Evolutionary conservation across 2,888 invertebrate genomes (phyloP).

Genomic region (Eumerus sabulonum): DNA sequence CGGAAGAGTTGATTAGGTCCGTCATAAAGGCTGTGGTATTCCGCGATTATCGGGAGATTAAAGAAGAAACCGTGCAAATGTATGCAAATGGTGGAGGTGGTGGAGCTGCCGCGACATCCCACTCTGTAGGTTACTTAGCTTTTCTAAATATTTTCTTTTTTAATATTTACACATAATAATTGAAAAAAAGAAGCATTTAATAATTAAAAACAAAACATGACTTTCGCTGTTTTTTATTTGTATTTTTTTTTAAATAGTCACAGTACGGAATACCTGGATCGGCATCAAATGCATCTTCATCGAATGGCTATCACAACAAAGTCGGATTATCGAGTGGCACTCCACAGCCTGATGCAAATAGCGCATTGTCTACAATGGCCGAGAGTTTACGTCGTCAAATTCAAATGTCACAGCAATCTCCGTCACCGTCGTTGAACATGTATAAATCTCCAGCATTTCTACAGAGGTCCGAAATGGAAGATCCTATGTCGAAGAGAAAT

Average conservation of each 20-base stretch:
- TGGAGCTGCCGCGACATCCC: constrained; percentile 52
- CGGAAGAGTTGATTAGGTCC: constrained; percentile 94
- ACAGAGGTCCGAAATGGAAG: constrained; percentile 77
- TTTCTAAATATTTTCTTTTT: not conserved
- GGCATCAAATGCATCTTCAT: constrained; percentile 71
- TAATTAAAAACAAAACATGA: no score
- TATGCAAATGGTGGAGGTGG: constrained; percentile 76
- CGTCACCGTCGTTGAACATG: constrained; percentile 76
- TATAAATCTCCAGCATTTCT: constrained; percentile 77
- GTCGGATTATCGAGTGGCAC: constrained; percentile 68
- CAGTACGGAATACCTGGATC: constrained; percentile 72
- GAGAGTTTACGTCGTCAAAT: constrained; percentile 76
- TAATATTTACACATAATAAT: no score
- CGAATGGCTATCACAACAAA: constrained; percentile 75
- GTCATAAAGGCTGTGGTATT: constrained; percentile 95
- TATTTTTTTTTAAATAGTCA: constrained; percentile 48
- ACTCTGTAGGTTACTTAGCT: constrained; percentile 66
- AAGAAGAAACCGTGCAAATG: constrained; percentile 84
- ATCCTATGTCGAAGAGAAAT: constrained; percentile 75
- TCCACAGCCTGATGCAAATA: constrained; percentile 73
- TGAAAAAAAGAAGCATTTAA: no score
- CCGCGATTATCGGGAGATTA: constrained; percentile 90
- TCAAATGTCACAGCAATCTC: constrained; percentile 76
- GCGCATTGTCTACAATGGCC: constrained; percentile 76
- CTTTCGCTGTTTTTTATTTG: no score